A percentile compares a stretch with the other conserved stretches of the same genome.
phyloP scores from a whole-genome alignment of 2,113 vertebrate species.

The Falco punctatus region DNA sequence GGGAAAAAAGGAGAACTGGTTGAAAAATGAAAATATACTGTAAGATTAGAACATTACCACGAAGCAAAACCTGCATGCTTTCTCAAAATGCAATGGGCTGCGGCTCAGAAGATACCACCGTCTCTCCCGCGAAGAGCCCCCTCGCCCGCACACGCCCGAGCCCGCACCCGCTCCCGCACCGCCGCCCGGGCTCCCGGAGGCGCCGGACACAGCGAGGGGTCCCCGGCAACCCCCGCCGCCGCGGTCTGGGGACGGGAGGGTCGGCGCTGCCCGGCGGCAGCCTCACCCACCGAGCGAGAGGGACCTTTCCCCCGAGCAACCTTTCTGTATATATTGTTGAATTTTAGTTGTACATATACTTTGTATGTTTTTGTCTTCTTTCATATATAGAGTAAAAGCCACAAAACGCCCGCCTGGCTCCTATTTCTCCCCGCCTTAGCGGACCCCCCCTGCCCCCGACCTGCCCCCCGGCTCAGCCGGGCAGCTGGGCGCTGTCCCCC shows the following conservation, averaged over 20 bases:
- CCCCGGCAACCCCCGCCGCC: conserved; percentile 28
- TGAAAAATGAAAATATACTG: conserved; percentile 41
- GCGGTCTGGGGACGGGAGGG: conserved; percentile 40
- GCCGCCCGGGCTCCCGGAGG: conserved; percentile 48
- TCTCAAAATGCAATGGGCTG: conserved; percentile 65
- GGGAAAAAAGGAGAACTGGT: background rate
- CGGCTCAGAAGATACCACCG: conserved; percentile 39
- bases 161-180: conserved; percentile 15
- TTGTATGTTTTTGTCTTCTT: conserved; percentile 99
- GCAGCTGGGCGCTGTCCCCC: background rate
- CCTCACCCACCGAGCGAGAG: conserved; percentile 58
- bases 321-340: conserved; percentile 98
- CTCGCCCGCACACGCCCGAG: conserved; percentile 13
- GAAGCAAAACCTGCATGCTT: conserved; percentile 71
- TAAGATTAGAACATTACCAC: conserved; percentile 58
- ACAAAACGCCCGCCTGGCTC: conserved; percentile 80
- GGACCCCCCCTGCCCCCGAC: background rate
- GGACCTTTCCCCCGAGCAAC: conserved; percentile 79
- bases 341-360: conserved; percentile 99
- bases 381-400: conserved; percentile 98
- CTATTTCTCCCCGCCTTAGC: conserved; percentile 59
- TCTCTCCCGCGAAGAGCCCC: background rate
- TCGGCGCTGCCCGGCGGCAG: conserved; percentile 35
- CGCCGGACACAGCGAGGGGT: conserved; percentile 23
- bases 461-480: background rate